These are phyloP conservation scores for Nyctalus aviator DNA, from an alignment of 2,797 vertebrate genomes.

Conservation along the genomic window DNA sequence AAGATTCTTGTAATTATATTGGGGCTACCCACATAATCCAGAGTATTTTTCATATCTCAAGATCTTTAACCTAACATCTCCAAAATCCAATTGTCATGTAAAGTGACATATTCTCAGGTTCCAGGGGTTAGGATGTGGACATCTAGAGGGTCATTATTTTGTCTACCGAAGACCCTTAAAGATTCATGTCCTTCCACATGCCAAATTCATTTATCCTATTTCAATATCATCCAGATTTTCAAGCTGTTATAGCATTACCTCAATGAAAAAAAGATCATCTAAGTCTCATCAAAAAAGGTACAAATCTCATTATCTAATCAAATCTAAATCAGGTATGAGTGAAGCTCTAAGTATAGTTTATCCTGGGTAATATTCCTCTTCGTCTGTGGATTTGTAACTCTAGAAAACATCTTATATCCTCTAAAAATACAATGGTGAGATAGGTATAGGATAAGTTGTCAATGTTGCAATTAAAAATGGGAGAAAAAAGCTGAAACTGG, in stretches of 20 bases:
- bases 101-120: background rate
- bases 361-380: background rate
- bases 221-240: background rate
- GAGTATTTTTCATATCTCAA: background rate
- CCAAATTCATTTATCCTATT: background rate
- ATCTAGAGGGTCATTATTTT: background rate
- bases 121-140: background rate
- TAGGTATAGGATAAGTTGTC: background rate
- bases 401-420: background rate
- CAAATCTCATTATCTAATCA: background rate
- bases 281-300: background rate
- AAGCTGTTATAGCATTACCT: background rate
- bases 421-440: background rate
- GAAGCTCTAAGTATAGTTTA: background rate
- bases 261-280: background rate
- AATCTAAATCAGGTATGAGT: background rate
- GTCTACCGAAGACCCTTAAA: background rate
- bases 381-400: background rate
- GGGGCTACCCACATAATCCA: background rate
- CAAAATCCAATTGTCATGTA: background rate
- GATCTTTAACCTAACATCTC: background rate
- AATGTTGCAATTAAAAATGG: background rate
- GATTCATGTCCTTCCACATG: background rate
- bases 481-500: background rate
- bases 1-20: background rate